These are phyloP conservation scores for Hartigia nigra DNA, from an alignment of 2,888 invertebrate species.

Conservation along the genomic window DNA sequence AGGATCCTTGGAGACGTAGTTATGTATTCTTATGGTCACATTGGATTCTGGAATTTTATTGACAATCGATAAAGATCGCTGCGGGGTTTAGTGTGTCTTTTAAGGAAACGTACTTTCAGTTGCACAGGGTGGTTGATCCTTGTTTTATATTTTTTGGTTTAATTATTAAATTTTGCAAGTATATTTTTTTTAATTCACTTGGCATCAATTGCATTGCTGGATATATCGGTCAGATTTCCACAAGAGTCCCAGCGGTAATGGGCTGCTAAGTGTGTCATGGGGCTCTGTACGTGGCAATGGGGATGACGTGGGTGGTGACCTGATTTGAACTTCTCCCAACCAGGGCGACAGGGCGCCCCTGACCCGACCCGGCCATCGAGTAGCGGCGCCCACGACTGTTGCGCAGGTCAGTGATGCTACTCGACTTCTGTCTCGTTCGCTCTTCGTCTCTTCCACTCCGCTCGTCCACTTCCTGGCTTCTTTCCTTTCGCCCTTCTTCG, in stretches of 20 bases:
- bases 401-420: slow-evolving; percentile 51
- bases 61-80: background rate
- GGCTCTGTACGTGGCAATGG: background rate
- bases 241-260: background rate
- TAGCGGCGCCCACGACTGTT: slow-evolving; percentile 42
- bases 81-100: background rate
- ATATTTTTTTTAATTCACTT: background rate
- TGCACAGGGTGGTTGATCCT: too few relatives aligned
- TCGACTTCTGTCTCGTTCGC: background rate
- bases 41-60: background rate
- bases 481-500: background rate
- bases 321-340: slow-evolving; percentile 44
- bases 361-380: slow-evolving; percentile 44
- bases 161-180: background rate
- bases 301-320: slow-evolving; percentile 45
- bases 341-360: slow-evolving; percentile 40
- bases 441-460: background rate
- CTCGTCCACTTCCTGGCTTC: background rate
- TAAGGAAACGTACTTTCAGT: too few relatives aligned
- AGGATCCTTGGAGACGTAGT: background rate
- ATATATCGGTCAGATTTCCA: background rate
- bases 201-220: background rate
- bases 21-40: background rate
- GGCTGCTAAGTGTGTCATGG: slow-evolving; percentile 23
- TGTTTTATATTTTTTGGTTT: too few relatives aligned